A percentile compares a stretch with the other conserved stretches of the same genome.
Conservation (phyloP, 2,113 vertebrate genomes). For the Hyaena hyaena region DNA sequence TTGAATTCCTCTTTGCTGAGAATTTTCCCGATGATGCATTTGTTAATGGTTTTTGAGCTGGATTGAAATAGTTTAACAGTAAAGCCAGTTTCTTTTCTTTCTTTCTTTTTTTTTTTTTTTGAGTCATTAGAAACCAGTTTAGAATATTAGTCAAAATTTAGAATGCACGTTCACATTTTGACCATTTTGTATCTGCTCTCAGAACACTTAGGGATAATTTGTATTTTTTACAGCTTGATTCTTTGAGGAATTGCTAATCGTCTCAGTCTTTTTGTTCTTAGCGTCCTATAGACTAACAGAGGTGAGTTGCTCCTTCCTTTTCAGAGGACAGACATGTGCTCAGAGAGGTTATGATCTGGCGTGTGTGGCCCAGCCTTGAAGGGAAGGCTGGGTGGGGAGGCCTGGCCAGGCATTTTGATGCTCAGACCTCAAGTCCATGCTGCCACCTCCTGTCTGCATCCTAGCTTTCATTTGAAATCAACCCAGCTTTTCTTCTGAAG, state of each 20-base stretch:
- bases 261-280: conserved; percentile 16
- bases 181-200: conserved; percentile 22
- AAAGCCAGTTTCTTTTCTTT: conserved; percentile 28
- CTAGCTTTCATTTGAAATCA: conserved; percentile 66
- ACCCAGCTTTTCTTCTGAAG: conserved; percentile 55
- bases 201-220: conserved; percentile 19
- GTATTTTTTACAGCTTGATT: conserved; percentile 34
- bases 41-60: conserved; percentile 48
- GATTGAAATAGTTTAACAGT: conserved; percentile 10
- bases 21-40: conserved; percentile 52
- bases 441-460: conserved; percentile 77
- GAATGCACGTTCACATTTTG: conserved; percentile 48
- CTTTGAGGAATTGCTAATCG: conserved; percentile 27
- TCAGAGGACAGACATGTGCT: neutral
- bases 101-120: neutral
- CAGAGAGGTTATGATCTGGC: conserved; percentile 17
- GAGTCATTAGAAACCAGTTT: conserved; percentile 37
- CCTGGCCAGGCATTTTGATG: neutral
- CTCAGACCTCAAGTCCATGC: conserved; percentile 76
- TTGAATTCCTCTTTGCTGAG: conserved; percentile 59
- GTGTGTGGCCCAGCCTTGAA: conserved; percentile 19
- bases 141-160: conserved; percentile 54
- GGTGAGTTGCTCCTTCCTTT: neutral
- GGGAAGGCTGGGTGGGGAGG: neutral
- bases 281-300: neutral